phyloP scores from a whole-genome alignment of 2,888 invertebrate genomes.

The Odontothrips loti region DNA sequence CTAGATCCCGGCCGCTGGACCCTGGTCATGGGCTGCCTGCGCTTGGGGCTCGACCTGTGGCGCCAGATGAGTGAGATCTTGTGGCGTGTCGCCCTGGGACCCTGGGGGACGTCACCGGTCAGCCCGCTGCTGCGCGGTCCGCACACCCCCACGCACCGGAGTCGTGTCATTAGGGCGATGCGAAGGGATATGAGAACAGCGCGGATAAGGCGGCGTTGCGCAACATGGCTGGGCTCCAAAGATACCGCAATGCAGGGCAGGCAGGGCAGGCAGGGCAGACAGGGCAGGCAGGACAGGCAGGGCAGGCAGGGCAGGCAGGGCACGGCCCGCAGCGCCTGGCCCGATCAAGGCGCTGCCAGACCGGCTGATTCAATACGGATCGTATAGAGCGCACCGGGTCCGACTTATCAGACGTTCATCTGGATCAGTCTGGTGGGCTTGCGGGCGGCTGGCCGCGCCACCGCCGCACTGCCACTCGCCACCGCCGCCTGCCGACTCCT shows the following conservation, averaged over 20 bases:
- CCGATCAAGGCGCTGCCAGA: not conserved
- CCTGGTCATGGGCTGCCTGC: too few species aligned
- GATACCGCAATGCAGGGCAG: not conserved
- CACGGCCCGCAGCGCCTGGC: not conserved
- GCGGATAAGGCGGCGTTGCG: not conserved
- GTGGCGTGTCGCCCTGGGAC: too few species aligned
- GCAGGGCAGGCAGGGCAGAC: not conserved
- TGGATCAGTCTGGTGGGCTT: not conserved
- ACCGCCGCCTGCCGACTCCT: too few species aligned
- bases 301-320: not conserved
- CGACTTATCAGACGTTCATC: constrained; percentile 1
- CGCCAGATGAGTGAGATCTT: too few species aligned
- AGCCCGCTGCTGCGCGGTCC: too few species aligned
- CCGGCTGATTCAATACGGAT: not conserved
- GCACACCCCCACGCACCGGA: too few species aligned
- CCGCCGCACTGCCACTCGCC: not conserved
- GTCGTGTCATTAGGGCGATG: not conserved
- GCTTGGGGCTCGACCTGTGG: too few species aligned
- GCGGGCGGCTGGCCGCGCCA: not conserved
- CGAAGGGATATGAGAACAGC: not conserved
- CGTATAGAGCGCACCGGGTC: not conserved
- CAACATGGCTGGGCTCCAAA: not conserved
- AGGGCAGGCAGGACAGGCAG: not conserved
- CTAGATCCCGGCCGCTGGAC: too few species aligned
- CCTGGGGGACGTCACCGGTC: too few species aligned